Percentiles rank a stretch among this genome's conserved stretches.
Conservation (phyloP, 1,140 invertebrate species). For the Ceratosolen fusciceps region DNA sequence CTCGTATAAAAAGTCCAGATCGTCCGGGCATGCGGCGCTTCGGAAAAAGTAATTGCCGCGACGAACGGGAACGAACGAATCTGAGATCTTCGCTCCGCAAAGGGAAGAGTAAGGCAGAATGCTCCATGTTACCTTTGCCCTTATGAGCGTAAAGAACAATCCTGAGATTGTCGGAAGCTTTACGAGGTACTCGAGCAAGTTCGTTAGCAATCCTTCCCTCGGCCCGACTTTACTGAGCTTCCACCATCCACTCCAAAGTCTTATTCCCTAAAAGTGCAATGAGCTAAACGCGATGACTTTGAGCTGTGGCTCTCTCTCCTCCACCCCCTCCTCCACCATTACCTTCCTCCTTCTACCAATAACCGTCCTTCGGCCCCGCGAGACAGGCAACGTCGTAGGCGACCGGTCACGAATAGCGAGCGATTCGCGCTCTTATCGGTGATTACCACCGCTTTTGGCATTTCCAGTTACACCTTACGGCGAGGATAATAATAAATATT, state of each 20-base stretch:
- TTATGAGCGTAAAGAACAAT: constrained; percentile 38
- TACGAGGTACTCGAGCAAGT: constrained; percentile 45
- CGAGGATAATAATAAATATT: no score
- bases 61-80: constrained; percentile 6
- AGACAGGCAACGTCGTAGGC: no score
- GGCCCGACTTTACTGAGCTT: neutral
- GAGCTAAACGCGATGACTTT: constrained; percentile 37
- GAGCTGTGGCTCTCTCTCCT: constrained; percentile 1
- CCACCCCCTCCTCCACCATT: no score
- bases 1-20: neutral
- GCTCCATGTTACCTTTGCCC: constrained; percentile 1
- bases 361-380: no score
- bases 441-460: no score
- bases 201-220: constrained; percentile 42
- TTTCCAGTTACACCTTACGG: no score
- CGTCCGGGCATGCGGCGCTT: neutral
- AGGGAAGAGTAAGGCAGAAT: neutral
- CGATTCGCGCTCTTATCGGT: no score
- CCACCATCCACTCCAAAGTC: neutral
- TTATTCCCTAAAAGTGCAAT: constrained; percentile 25
- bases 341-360: no score
- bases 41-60: constrained; percentile 14
- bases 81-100: neutral
- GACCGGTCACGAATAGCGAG: no score
- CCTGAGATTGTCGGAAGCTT: constrained; percentile 41